Percentiles rank a stretch among this genome's conserved stretches.
These are phyloP conservation scores for Eutolmus rufibarbis DNA, from an alignment of 2,888 invertebrate genomes.

Conservation along the genomic window DNA sequence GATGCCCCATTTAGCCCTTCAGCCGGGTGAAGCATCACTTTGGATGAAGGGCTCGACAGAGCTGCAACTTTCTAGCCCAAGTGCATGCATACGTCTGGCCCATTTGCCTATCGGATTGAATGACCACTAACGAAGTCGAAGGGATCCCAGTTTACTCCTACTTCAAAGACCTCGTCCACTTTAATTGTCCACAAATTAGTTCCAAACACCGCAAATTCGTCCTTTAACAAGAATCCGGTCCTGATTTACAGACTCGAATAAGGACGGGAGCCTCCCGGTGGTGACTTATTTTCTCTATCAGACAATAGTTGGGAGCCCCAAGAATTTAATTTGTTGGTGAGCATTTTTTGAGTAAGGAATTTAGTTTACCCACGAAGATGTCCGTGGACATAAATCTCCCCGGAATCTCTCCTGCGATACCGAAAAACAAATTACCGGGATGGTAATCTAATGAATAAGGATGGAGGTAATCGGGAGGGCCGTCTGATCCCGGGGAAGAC, in stretches of 20 bases:
- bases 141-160: neutral
- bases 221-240: neutral
- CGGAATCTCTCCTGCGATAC: slow-evolving; percentile 11
- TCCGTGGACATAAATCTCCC: slow-evolving; percentile 25
- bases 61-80: neutral
- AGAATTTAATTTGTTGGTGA: slow-evolving; percentile 30
- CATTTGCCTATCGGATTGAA: neutral
- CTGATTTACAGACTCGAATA: slow-evolving; percentile 25
- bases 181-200: slow-evolving; percentile 39
- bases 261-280: neutral
- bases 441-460: slow-evolving; percentile 36
- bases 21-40: neutral
- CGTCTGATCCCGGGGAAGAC: slow-evolving; percentile 1
- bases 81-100: neutral
- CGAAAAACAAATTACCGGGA: slow-evolving; percentile 37
- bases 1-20: neutral
- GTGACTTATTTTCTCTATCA: slow-evolving; percentile 22
- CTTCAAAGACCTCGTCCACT: slow-evolving; percentile 12
- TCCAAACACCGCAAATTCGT: slow-evolving; percentile 16
- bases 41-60: neutral
- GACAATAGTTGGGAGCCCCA: neutral
- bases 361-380: slow-evolving; percentile 14
- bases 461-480: slow-evolving; percentile 31
- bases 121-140: neutral
- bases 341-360: slow-evolving; percentile 9